Percentiles rank a stretch among this genome's conserved stretches.
Conservation (phyloP, 2,113 vertebrate genomes). For the Fulica atra region DNA sequence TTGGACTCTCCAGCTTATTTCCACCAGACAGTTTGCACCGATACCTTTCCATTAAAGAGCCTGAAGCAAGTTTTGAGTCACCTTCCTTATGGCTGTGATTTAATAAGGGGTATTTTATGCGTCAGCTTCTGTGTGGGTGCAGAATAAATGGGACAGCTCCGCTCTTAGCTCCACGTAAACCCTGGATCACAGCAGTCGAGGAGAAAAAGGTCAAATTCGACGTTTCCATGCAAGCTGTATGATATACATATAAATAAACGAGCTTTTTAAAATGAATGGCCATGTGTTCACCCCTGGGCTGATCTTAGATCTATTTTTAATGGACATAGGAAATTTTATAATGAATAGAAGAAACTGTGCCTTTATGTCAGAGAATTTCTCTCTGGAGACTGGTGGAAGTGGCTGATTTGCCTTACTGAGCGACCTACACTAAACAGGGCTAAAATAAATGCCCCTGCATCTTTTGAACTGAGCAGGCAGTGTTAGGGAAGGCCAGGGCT, state of each 20-base stretch:
- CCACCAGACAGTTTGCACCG: accelerated
- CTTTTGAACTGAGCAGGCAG: neutral
- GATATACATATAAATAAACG: neutral
- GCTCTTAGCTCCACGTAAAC: neutral
- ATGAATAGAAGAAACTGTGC: neutral
- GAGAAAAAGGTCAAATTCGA: neutral
- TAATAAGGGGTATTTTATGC: neutral
- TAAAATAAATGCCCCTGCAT: neutral
- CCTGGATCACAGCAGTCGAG: neutral
- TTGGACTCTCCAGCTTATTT: neutral
- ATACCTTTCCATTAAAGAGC: accelerated
- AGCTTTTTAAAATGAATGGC: neutral
- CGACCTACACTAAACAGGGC: neutral
- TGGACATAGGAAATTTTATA: neutral
- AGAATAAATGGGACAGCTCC: neutral
- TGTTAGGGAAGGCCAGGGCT: neutral
- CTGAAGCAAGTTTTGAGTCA: neutral
- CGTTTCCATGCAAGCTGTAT: neutral
- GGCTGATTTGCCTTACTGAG: neutral
- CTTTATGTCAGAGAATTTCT: neutral
- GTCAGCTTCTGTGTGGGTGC: neutral
- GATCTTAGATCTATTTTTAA: neutral
- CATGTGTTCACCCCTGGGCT: neutral
- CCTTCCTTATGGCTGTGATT: neutral
- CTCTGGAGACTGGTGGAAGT: neutral